These are phyloP conservation scores for Oncorhynchus keta DNA, from an alignment of 2,113 vertebrate genomes.

Conservation along the genomic window DNA sequence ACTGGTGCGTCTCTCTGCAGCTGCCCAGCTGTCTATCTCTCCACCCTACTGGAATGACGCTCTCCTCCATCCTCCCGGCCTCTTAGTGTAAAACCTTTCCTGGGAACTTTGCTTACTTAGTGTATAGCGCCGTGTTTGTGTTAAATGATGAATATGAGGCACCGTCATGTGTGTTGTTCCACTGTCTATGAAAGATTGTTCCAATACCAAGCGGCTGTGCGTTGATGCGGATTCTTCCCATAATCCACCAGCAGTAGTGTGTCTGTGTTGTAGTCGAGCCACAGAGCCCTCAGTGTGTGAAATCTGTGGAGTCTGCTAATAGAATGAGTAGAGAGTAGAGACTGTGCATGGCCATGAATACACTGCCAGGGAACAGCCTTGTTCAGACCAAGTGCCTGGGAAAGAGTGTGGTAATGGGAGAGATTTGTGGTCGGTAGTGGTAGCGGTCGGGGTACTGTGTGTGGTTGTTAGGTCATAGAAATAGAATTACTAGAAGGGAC, in stretches of 20 bases:
- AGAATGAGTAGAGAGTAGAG: background rate
- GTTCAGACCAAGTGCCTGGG: background rate
- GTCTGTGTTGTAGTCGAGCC: slow-evolving; percentile 3
- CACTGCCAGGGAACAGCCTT: background rate
- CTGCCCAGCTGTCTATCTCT: background rate
- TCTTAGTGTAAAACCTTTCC: slow-evolving; percentile 51
- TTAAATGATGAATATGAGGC: slow-evolving; percentile 61
- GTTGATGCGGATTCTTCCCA: slow-evolving; percentile 11
- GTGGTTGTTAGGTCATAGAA: background rate
- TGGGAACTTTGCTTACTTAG: slow-evolving; percentile 41
- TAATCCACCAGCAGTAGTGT: slow-evolving; percentile 33
- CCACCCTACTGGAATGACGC: slow-evolving; percentile 33
- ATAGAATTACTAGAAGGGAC: no score
- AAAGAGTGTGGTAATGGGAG: background rate
- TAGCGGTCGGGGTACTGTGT: background rate
- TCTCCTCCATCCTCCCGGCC: slow-evolving; percentile 16
- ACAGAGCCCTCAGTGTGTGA: no score
- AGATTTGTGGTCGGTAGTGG: background rate
- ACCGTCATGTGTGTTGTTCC: slow-evolving; percentile 50
- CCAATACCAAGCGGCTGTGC: slow-evolving; percentile 12
- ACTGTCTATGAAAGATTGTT: slow-evolving; percentile 41
- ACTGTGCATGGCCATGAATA: background rate
- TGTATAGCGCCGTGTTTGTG: slow-evolving; percentile 44
- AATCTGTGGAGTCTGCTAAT: background rate
- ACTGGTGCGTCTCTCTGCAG: background rate